phyloP scores from a whole-genome alignment of 2,888 invertebrate genomes.

The Zhengitettix transpicula region DNA sequence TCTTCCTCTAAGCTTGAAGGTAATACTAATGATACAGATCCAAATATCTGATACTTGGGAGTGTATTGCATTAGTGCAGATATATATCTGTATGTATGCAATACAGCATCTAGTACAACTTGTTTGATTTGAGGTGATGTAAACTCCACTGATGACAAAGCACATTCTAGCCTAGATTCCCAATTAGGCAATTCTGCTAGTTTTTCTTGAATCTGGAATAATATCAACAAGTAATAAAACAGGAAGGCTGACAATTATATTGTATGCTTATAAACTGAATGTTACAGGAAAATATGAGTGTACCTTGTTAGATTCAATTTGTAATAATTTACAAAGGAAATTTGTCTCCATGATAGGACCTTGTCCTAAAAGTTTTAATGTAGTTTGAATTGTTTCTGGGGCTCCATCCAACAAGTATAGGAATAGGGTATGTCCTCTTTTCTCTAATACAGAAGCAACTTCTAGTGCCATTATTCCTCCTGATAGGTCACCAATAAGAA shows the following conservation, averaged over 20 bases:
- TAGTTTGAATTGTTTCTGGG: not conserved
- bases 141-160: not conserved
- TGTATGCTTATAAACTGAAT: no score
- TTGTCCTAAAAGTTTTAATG: slow-evolving; percentile 1
- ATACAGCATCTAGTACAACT: not conserved
- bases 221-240: not conserved
- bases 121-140: not conserved
- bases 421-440: not conserved
- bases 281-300: no score
- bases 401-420: slow-evolving; percentile 5
- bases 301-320: not conserved
- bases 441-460: not conserved
- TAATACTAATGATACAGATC: not conserved
- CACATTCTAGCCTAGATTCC: not conserved
- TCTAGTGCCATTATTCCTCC: slow-evolving; percentile 5
- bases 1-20: not conserved
- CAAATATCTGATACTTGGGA: not conserved
- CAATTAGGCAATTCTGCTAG: not conserved
- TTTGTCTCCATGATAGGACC: not conserved
- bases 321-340: not conserved
- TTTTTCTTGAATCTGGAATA: not conserved
- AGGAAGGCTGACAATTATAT: no score
- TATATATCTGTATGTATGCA: not conserved
- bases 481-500: slow-evolving; percentile 3
- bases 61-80: not conserved